Percentiles rank a stretch among this genome's conserved stretches.
Conservation (phyloP, 1,140 invertebrate genomes). For the Triops longicaudatus region DNA sequence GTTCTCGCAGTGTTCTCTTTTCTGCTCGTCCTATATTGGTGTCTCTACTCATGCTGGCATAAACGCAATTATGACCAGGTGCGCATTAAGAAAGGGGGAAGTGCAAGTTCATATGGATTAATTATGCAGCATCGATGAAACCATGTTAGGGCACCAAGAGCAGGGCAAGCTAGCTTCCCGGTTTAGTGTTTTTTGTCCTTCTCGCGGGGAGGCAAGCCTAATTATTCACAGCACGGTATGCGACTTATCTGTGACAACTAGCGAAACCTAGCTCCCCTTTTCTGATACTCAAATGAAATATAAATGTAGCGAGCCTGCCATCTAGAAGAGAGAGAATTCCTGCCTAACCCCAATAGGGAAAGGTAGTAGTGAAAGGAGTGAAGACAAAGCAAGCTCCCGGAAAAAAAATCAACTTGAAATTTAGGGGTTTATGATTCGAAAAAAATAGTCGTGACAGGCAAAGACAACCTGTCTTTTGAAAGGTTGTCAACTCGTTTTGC, state of each 20-base stretch:
- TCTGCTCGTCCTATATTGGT: no score
- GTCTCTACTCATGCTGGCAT: no score
- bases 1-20: no score
- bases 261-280: neutral
- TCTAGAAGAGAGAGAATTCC: conserved; percentile 40
- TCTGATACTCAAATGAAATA: neutral
- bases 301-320: conserved; percentile 31
- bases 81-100: neutral
- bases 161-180: no score
- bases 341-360: conserved; percentile 36
- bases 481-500: conserved; percentile 11
- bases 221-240: conserved; percentile 15
- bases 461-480: neutral
- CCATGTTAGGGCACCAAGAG: neutral
- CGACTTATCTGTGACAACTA: neutral
- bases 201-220: neutral
- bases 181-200: neutral
- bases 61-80: neutral
- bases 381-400: conserved; percentile 46
- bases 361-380: conserved; percentile 39
- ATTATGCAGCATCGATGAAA: conserved; percentile 3
- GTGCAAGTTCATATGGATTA: neutral
- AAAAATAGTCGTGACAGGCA: neutral
- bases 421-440: neutral
- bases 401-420: neutral